phyloP scores from a whole-genome alignment of 1,140 invertebrate genomes.

The Aphaenogaster floridana region DNA sequence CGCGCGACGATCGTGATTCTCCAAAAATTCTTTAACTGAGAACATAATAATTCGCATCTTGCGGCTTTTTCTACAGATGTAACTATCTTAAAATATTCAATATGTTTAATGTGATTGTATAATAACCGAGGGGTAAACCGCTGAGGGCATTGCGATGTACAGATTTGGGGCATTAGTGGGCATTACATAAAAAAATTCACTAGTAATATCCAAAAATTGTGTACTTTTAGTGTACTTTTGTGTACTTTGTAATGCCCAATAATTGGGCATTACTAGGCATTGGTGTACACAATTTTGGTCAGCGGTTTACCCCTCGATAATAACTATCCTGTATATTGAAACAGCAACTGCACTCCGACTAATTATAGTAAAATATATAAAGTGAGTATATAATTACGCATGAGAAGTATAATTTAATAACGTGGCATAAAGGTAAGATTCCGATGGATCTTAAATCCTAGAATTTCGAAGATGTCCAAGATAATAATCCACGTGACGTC shows the following conservation, averaged over 20 bases:
- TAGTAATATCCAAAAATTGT: too few relatives aligned
- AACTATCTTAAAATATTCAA: conserved; percentile 6
- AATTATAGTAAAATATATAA: background rate
- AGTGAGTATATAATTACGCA: background rate
- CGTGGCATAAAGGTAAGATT: background rate
- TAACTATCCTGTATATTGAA: background rate
- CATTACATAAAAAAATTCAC: too few relatives aligned
- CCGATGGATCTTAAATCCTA: background rate
- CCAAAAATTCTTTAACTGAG: background rate
- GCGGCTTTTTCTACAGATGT: background rate
- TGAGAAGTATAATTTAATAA: background rate
- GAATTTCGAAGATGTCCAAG: conserved; percentile 37
- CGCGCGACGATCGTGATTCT: background rate
- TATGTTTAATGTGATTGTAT: background rate
- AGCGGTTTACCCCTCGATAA: background rate
- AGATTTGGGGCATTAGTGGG: too few relatives aligned
- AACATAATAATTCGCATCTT: background rate
- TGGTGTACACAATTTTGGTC: too few relatives aligned
- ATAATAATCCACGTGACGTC: conserved; percentile 51
- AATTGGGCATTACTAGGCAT: too few relatives aligned
- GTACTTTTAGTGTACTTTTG: too few relatives aligned
- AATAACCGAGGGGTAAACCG: too few relatives aligned
- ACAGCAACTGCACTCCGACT: background rate
- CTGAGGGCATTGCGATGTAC: too few relatives aligned
- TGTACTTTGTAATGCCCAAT: too few relatives aligned